Percentiles rank a stretch among this genome's conserved stretches.
These are phyloP conservation scores for Trachelipus rathkii DNA, from an alignment of 1,140 invertebrate genomes.

Conservation along the genomic window DNA sequence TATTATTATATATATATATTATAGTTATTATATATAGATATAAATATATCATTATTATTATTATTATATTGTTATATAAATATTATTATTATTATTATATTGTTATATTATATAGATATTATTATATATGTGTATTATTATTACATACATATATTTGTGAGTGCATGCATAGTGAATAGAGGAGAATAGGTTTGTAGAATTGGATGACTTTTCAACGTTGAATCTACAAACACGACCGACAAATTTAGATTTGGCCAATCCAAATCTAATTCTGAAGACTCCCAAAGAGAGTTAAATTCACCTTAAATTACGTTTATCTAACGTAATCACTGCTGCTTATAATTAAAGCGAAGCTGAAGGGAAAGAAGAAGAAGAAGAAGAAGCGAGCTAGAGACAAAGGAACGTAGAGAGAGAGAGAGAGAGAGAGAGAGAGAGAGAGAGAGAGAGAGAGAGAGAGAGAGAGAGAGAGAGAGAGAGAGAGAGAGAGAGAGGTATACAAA, in stretches of 20 bases:
- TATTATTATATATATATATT: too few species aligned
- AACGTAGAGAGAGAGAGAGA: neutral
- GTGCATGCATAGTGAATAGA: neutral
- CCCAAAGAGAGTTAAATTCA: neutral
- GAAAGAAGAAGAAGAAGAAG: too few species aligned
- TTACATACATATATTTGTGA: too few species aligned
- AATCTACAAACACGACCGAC: constrained; percentile 7
- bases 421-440: neutral
- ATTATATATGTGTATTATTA: too few species aligned
- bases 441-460: neutral
- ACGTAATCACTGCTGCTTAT: constrained; percentile 9
- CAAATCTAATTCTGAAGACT: constrained; percentile 7
- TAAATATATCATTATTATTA: too few species aligned
- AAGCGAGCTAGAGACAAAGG: neutral
- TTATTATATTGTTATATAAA: too few species aligned
- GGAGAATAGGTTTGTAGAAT: constrained; percentile 1
- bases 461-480: neutral
- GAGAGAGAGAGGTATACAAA: too few species aligned
- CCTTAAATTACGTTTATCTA: constrained; percentile 11
- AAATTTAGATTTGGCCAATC: constrained; percentile 8
- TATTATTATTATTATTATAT: too few species aligned
- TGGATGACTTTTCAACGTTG: neutral
- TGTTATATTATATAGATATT: too few species aligned
- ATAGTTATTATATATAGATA: too few species aligned
- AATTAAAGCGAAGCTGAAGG: neutral